Evolutionary conservation across 1,140 invertebrate genomes (phyloP).

Genomic region (Callitettix versicolor): DNA sequence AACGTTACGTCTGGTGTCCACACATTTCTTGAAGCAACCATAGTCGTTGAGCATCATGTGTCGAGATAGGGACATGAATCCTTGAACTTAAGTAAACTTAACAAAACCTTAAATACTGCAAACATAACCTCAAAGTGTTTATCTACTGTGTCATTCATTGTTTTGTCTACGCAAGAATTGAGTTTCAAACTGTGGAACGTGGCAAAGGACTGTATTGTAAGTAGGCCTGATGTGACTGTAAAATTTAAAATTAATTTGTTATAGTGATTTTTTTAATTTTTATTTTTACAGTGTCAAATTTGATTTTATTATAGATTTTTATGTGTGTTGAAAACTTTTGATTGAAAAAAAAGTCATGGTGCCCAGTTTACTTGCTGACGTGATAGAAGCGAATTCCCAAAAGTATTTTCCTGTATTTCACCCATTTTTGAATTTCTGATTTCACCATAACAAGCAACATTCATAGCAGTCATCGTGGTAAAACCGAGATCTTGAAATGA

Average conservation of each 20-base stretch:
- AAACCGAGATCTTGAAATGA: too few species aligned
- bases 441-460: too few species aligned
- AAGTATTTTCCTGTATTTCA: too few species aligned
- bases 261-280: too few species aligned
- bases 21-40: conserved; percentile 77
- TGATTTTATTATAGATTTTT: too few species aligned
- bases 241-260: conserved; percentile 6
- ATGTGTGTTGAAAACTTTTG: too few species aligned
- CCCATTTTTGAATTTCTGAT: too few species aligned
- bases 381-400: too few species aligned
- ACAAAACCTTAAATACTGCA: background rate
- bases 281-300: too few species aligned
- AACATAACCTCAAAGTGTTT: background rate
- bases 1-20: conserved; percentile 75
- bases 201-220: conserved; percentile 43
- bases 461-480: too few species aligned
- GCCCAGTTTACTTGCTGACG: too few species aligned
- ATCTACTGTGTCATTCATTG: background rate
- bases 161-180: background rate
- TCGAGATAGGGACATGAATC: conserved; percentile 64
- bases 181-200: conserved; percentile 42
- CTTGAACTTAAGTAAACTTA: conserved; percentile 30
- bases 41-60: conserved; percentile 54
- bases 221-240: conserved; percentile 23
- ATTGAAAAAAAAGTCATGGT: too few species aligned